Evolutionary conservation across 2,888 invertebrate species (phyloP), one percentile per base, ranked within the genome.

Genomic region (Leptinotarsa haldemani): DNA sequence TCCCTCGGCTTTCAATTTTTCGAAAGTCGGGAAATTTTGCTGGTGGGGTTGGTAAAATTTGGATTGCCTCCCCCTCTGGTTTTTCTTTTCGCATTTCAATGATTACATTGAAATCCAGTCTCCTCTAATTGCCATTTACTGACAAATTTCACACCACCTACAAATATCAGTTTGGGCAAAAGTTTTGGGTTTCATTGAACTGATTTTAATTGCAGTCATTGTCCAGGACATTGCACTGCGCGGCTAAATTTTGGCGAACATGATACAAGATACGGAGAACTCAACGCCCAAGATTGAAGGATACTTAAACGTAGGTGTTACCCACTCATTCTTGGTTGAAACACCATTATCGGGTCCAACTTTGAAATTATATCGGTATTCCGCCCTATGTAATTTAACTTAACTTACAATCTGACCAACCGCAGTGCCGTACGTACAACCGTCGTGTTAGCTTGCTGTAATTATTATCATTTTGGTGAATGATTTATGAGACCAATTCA

Each of bases 281-380:
- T 61, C n/a, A 30, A 61, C 25, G 61, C 61, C 30, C 16, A 61
- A 25, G 16, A 18, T 20, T 40, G 30, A 3, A 18, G n/a, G 30
- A 61, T 61, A 61, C 25, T 30, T 58, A 58, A 22, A n/a, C 61
- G 25, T 61, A 61, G n/a, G 30, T 61, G 61, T 61, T 61, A 61
- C 61, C 30, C 30, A 40, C 16, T 40, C 61, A 30, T 61, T 18
- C 61, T 5, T 61, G 16, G 9, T 61, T 61, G 61, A 61, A 61
- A 61, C 30, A 61, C 61, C 40, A 30, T 61, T 61, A 61, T 61
- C 61, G 61, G 61, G 16, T 22, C 15, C 30, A 61, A 61, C 40
- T 61, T 61, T 40, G 30, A 61, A 30, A 61, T 61, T 61, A 40
- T 40, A 61, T 25, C 61, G 16, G 30, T 15, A 40, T 40, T 40